Evolutionary conservation across 1,140 invertebrate genomes (phyloP), one percentile per base, ranked within the genome.

Genomic region (Calliphora vicina): DNA sequence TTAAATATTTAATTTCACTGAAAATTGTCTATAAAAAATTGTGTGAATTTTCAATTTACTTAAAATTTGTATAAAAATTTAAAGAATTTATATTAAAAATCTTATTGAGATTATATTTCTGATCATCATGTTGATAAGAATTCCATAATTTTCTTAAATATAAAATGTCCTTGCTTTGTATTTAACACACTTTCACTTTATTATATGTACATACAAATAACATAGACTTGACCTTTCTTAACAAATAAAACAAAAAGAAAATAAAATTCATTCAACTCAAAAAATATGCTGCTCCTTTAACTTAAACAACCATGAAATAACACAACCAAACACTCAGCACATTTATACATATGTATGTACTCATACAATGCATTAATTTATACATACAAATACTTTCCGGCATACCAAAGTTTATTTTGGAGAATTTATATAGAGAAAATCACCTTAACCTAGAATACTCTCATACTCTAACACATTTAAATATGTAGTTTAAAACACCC

Each of bases 401-500:
- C 61, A 67, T 67, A 67, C 23, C 9, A 67, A 67, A 23, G 61
- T 67, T 67, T 67, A 67, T 67, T 67, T 23, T 67, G 20, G 23
- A 67, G 25, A 67, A 67, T 9, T 25, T n/a, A 17, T 67, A 20
- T 23, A 67, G n/a, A 67, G 20, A 67, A 67, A 67, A 67, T 67
- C 61, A 67, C 61, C 61, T 67, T 67, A 67, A 67, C 61, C 61
- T 67, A 67, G 61, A 67, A 67, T 67, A 20, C 8, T 67, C 61
- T 67, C 61, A 67, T 67, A 67, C 61, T 67, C 61, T 67, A 67
- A 67, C 23, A 67, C 23, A 67, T 67, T 67, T 67, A 67, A 67
- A 67, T 50, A 50, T 67, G 20, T 20, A 67, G 61, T 23, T 10
- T 5, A 67, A 17, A 67, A 12, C 61, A 67, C 8, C 20, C 23